These are phyloP conservation scores for Thamnophis sirtalis DNA, from an alignment of 2,113 vertebrate genomes.

Conservation along the genomic window DNA sequence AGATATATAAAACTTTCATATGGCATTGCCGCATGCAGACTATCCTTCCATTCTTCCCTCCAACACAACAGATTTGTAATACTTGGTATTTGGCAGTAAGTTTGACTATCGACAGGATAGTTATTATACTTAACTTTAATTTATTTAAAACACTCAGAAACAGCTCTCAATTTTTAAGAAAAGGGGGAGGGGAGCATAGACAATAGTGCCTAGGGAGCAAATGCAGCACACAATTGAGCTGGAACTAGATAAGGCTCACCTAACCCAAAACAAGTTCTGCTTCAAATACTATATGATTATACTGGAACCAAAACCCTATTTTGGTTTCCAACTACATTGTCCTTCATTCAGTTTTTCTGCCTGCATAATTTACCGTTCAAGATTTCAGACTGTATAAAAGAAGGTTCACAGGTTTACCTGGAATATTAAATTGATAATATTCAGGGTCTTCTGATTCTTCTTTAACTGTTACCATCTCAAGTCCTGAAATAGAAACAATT, in stretches of 20 bases:
- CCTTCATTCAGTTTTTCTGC: background rate
- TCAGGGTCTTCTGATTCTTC: constrained; percentile 71
- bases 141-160: background rate
- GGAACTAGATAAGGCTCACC: background rate
- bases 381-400: background rate
- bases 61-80: background rate
- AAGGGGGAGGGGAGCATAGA: background rate
- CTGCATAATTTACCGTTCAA: background rate
- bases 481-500: constrained; percentile 50
- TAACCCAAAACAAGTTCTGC: background rate
- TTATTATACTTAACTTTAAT: background rate
- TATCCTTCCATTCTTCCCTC: background rate
- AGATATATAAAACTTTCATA: background rate
- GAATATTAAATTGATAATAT: constrained; percentile 67
- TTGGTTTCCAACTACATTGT: background rate
- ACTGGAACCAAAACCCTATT: background rate
- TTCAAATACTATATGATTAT: background rate
- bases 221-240: background rate
- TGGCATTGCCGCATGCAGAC: background rate
- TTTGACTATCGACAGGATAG: background rate
- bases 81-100: background rate
- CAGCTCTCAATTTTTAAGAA: background rate
- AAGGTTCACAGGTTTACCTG: constrained; percentile 64
- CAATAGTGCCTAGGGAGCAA: background rate
- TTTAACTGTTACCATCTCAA: constrained; percentile 67